phyloP scores from a whole-genome alignment of 2,888 invertebrate species.

The Esperia sulphurella region DNA sequence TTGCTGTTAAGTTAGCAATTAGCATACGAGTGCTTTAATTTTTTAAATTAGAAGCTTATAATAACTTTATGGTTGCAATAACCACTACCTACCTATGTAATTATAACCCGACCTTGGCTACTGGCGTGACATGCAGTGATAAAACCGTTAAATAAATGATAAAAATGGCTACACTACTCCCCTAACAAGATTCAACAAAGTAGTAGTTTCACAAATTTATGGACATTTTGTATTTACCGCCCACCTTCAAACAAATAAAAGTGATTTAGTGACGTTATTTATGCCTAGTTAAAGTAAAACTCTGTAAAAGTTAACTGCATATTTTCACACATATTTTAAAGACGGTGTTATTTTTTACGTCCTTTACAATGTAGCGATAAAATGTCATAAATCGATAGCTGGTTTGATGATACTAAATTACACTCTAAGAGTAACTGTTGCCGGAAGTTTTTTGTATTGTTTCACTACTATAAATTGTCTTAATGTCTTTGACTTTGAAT shows the following conservation, averaged over 20 bases:
- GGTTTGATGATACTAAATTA: no score
- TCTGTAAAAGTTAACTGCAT: no score
- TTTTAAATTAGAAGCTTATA: conserved; percentile 6
- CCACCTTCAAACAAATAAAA: conserved; percentile 38
- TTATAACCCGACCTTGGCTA: conserved; percentile 21
- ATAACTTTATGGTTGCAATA: conserved; percentile 28
- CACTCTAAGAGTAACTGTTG: no score
- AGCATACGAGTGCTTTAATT: background rate
- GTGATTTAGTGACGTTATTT: conserved; percentile 29
- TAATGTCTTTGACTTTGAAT: no score
- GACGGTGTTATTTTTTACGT: no score
- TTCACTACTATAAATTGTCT: no score
- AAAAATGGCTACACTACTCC: conserved; percentile 10
- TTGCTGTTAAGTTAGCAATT: background rate
- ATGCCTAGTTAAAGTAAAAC: background rate
- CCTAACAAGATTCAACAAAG: conserved; percentile 32
- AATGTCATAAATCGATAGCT: no score
- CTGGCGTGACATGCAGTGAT: conserved; percentile 25
- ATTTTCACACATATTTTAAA: no score
- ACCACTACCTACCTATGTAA: conserved; percentile 24
- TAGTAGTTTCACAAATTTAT: conserved; percentile 24
- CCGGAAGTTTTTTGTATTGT: no score
- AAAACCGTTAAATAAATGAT: conserved; percentile 13
- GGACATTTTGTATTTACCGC: conserved; percentile 27
- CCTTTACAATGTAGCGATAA: no score